A percentile compares a stretch with the other conserved stretches of the same genome.
phyloP scores from a whole-genome alignment of 2,797 vertebrate genomes.

The Ara ararauna region DNA sequence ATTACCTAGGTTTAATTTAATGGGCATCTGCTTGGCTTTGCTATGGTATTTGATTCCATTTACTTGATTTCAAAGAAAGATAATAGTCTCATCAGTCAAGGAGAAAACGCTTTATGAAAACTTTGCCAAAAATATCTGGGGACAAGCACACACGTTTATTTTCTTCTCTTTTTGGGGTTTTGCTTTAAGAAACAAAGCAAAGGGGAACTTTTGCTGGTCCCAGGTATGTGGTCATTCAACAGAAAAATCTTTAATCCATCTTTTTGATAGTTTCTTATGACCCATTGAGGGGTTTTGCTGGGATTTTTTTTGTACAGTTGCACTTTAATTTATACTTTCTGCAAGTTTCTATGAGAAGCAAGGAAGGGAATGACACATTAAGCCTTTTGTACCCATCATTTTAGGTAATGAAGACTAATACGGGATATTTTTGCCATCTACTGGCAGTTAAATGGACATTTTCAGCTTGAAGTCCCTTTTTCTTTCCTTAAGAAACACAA shows the following conservation, averaged over 20 bases:
- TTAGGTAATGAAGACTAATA: constrained; percentile 26
- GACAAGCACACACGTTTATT: not conserved
- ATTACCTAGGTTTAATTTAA: not conserved
- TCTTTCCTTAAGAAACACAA: not conserved
- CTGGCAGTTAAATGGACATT: constrained; percentile 48
- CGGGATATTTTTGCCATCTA: constrained; percentile 51
- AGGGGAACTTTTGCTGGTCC: not conserved
- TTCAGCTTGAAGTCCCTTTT: constrained; percentile 30
- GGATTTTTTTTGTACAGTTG: constrained; percentile 23
- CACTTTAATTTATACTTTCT: constrained; percentile 68
- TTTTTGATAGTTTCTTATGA: constrained; percentile 27
- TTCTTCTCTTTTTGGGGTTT: not conserved
- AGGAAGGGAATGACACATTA: not conserved
- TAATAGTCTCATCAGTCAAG: constrained; percentile 18
- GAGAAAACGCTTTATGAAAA: constrained; percentile 37
- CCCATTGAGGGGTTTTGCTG: not conserved
- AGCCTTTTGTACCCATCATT: constrained; percentile 55
- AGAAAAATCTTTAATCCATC: not conserved
- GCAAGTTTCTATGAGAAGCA: constrained; percentile 32
- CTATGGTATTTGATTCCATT: constrained; percentile 20
- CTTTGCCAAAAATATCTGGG: constrained; percentile 18
- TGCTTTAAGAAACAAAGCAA: constrained; percentile 20
- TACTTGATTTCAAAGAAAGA: not conserved
- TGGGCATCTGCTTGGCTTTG: constrained; percentile 16
- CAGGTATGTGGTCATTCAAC: not conserved